Evolutionary conservation across 2,113 vertebrate genomes (phyloP).

Genomic region (Nicator chloris): DNA sequence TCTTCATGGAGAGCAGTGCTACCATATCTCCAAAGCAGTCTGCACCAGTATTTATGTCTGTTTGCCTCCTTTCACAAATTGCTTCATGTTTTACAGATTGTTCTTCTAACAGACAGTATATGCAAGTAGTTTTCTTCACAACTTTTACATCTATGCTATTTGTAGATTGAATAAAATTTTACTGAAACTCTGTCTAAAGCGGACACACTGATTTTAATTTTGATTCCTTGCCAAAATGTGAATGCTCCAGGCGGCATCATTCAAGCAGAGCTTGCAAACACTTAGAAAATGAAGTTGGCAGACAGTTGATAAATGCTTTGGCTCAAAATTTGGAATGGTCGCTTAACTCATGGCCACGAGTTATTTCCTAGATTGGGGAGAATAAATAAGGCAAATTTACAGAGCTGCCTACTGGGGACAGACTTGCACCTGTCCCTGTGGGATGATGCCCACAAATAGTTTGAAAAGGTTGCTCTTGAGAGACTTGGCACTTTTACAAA

Average conservation of each 20-base stretch:
- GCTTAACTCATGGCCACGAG: not conserved
- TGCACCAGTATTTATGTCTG: not conserved
- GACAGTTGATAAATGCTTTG: not conserved
- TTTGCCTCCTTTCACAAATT: not conserved
- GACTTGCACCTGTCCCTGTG: slow-evolving; percentile 58
- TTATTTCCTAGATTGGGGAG: slow-evolving; percentile 37
- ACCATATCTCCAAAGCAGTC: not conserved
- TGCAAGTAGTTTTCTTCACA: not conserved
- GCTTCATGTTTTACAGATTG: not conserved
- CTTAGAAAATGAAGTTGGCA: slow-evolving; percentile 1
- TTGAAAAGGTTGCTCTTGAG: slow-evolving; percentile 28
- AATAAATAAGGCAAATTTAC: slow-evolving; percentile 52
- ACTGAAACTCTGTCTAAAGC: not conserved
- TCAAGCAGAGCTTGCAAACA: not conserved
- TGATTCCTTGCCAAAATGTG: not conserved
- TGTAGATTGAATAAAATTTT: not conserved
- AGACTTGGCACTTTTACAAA: slow-evolving; percentile 35
- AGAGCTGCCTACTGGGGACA: slow-evolving; percentile 4
- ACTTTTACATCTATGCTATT: not conserved
- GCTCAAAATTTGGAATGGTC: not conserved
- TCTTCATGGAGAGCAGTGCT: not conserved
- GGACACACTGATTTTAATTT: not conserved
- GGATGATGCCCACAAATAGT: slow-evolving; percentile 59
- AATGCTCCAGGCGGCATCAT: not conserved
- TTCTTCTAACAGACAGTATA: not conserved